Conservation (phyloP, 2,113 vertebrate species). For the Corythaixoides concolor region DNA sequence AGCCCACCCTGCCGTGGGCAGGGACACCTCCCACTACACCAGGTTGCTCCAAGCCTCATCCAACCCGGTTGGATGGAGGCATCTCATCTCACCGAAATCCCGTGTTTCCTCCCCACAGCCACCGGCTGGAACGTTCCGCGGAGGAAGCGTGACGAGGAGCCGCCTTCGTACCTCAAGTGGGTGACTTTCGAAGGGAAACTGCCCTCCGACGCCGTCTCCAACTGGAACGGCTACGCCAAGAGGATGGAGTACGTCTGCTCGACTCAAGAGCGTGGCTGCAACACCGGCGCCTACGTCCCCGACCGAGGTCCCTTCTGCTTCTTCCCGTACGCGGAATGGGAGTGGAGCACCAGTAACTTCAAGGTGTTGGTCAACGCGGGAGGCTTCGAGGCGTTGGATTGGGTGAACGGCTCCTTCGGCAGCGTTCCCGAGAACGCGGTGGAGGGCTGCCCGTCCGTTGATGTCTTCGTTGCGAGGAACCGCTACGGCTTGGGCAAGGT, state of each 20-base stretch:
- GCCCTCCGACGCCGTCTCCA: neutral
- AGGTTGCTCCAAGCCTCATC: no score
- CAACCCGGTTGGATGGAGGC: neutral
- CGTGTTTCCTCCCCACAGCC: rapidly evolving
- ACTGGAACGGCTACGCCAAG: neutral
- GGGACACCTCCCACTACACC: no score
- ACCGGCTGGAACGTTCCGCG: neutral
- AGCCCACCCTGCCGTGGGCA: no score
- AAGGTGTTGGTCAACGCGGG: neutral
- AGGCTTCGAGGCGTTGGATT: rapidly evolving
- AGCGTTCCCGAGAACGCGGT: rapidly evolving
- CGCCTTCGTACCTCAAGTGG: neutral
- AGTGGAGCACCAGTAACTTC: rapidly evolving
- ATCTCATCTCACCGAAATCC: rapidly evolving
- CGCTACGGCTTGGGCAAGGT: neutral
- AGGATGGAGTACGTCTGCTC: neutral
- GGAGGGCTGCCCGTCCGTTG: rapidly evolving
- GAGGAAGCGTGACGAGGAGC: neutral
- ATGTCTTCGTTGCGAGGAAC: neutral
- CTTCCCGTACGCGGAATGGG: rapidly evolving
- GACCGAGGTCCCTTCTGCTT: neutral
- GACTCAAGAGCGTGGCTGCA: rapidly evolving
- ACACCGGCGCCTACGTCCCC: neutral
- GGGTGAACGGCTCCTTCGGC: neutral
- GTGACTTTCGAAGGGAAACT: neutral